phyloP scores from a whole-genome alignment of 1,140 invertebrate species.

The Solenopsis fugax region DNA sequence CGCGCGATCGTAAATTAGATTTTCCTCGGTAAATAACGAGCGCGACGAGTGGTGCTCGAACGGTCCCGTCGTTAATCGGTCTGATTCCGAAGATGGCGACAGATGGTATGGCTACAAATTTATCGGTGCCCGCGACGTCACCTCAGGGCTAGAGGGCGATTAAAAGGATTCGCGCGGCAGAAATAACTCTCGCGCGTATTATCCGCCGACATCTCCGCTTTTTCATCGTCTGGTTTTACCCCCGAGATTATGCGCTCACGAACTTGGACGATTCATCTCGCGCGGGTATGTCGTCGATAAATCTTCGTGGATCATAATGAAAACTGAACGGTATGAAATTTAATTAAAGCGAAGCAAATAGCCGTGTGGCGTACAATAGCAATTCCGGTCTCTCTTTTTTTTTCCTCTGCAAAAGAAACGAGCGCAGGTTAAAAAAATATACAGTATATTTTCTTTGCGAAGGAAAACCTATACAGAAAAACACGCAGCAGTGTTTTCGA shows the following conservation, averaged over 20 bases:
- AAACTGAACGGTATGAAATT: conserved; percentile 18
- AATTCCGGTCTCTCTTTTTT: not conserved
- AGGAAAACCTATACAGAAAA: not conserved
- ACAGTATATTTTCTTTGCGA: not conserved
- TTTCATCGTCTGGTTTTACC: conserved; percentile 25
- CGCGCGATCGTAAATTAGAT: conserved; percentile 40
- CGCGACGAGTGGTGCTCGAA: not conserved
- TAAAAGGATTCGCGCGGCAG: conserved; percentile 38
- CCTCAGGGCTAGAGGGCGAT: conserved; percentile 14
- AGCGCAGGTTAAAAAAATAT: not conserved
- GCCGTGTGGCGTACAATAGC: not conserved
- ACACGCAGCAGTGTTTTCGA: not conserved
- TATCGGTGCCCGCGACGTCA: conserved; percentile 39
- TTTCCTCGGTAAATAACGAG: conserved; percentile 35
- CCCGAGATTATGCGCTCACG: conserved; percentile 34
- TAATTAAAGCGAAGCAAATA: not conserved
- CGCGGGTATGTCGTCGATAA: not conserved
- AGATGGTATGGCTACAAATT: conserved; percentile 27
- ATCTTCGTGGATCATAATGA: conserved; percentile 25
- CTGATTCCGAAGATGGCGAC: conserved; percentile 24
- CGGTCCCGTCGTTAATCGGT: conserved; percentile 34
- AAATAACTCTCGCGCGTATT: conserved; percentile 53
- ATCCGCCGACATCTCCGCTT: conserved; percentile 28
- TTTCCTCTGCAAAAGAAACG: not conserved
- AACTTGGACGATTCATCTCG: conserved; percentile 39